Evolutionary conservation across 1,140 invertebrate genomes (phyloP), one percentile per base, ranked within the genome.

Genomic region (Monomorium pharaonis): DNA sequence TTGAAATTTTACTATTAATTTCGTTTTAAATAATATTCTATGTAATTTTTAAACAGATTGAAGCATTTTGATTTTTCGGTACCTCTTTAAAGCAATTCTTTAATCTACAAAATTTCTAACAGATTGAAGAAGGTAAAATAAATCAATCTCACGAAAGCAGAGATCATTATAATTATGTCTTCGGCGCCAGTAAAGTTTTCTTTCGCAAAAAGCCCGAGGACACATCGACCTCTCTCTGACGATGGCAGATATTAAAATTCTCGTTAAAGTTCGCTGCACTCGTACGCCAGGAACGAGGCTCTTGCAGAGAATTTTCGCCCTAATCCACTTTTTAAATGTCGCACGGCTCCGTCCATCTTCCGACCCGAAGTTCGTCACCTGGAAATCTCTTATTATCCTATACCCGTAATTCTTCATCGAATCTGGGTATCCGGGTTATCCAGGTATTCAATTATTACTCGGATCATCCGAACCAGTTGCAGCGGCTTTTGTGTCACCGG

Each of bases 391-490:
- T 81, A 81, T 84, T 76, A 84, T 85, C 62, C 76, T 67, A 85
- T 81, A 89, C 80, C 58, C 85, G 76, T 72, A 76, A 49, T 81
- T 72, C 80, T 87, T 89, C 74, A 89, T 89, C 75, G 78, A 37
- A 27, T 14, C 37, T 24, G 7, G 62, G 85, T n/a, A 89, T 90
- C 86, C 81, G 44, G 81, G 81, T 87, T 90, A 89, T 85, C 76
- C 27, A 76, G 60, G 62, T 62, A 76, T 86, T 90, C 76, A 81
- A 91, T 86, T 91, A 90, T 90, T n/a, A n/a, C n/a, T 85, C 86
- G 72, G 85, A 80, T 85, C 78, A 80, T 83, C 60, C 72, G 21
- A 10, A 54, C 42, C 58, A 44, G 58, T 30, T 47, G 72, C 54
- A 5, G 18, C 10, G 54, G 21, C 58, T 72, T 86, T 86, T 78